phyloP scores from a whole-genome alignment of 2,797 vertebrate genomes.

The Trachops cirrhosus region DNA sequence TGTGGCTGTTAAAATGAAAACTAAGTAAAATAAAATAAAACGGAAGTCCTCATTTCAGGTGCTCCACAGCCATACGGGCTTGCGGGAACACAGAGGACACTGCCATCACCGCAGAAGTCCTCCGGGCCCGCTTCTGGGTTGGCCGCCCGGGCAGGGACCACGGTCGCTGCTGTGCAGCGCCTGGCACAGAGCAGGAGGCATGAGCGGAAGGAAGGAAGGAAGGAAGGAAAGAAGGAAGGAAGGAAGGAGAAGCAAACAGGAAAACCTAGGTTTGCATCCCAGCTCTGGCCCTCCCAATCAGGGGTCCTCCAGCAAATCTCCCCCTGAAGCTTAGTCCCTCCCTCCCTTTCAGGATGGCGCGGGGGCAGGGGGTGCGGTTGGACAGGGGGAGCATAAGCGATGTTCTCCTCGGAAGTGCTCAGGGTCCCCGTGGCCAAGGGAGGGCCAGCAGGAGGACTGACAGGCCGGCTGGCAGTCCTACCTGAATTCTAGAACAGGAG shows the following conservation, averaged over 20 bases:
- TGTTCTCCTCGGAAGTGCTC: background rate
- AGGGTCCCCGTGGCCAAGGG: background rate
- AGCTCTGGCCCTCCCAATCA: background rate
- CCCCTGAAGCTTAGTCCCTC: background rate
- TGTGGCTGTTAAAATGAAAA: background rate
- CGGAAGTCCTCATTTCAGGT: background rate
- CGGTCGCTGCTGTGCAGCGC: fast-evolving
- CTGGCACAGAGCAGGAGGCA: background rate
- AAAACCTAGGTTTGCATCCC: background rate
- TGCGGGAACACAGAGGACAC: background rate
- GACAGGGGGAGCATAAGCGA: fast-evolving
- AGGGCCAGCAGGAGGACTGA: background rate
- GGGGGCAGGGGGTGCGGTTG: no score
- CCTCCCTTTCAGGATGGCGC: background rate
- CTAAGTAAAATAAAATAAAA: background rate
- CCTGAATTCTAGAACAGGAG: background rate
- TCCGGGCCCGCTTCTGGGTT: background rate
- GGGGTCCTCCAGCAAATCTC: background rate
- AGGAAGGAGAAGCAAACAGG: background rate
- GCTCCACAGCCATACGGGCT: background rate
- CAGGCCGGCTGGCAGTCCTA: background rate
- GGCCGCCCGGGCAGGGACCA: background rate
- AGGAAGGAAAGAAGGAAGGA: background rate
- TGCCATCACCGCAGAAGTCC: background rate
- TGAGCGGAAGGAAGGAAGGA: background rate